phyloP scores from a whole-genome alignment of 2,797 vertebrate genomes.

The Gymnocypris eckloni region DNA sequence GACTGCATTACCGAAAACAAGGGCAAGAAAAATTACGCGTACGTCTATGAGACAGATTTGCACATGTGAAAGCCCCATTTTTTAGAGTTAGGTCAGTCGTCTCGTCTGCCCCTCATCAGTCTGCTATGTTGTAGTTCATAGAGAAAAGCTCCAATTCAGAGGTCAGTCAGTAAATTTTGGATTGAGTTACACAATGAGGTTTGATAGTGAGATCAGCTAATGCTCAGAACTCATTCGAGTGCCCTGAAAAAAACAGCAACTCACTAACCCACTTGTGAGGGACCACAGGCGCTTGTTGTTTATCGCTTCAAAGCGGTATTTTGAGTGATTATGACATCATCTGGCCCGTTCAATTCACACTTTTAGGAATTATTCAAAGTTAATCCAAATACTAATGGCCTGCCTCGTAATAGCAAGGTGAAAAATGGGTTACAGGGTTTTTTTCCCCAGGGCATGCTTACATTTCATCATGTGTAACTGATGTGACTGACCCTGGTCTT shows the following conservation, averaged over 20 bases:
- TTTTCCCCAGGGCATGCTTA: slow-evolving; percentile 6
- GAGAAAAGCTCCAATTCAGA: slow-evolving; percentile 62
- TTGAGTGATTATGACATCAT: slow-evolving; percentile 33
- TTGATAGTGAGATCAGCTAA: slow-evolving; percentile 40
- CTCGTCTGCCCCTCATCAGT: slow-evolving; percentile 25
- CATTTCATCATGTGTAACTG: slow-evolving; percentile 24
- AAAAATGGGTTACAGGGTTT: slow-evolving; percentile 33
- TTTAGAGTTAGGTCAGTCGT: slow-evolving; percentile 4
- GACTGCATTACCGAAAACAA: not conserved
- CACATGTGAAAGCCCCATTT: not conserved
- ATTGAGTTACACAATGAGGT: slow-evolving; percentile 63
- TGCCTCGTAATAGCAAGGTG: slow-evolving; percentile 29
- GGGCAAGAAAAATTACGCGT: not conserved
- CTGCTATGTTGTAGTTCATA: slow-evolving; percentile 21
- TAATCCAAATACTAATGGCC: slow-evolving; percentile 27
- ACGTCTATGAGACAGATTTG: slow-evolving; percentile 20
- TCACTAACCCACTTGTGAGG: slow-evolving; percentile 30
- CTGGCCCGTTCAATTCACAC: not conserved
- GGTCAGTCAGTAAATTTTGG: slow-evolving; percentile 59
- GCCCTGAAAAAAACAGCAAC: slow-evolving; percentile 29
- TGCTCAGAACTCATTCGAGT: not conserved
- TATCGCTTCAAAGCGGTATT: not conserved
- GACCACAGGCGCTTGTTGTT: slow-evolving; percentile 23
- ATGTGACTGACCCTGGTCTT: slow-evolving; percentile 24
- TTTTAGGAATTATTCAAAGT: slow-evolving; percentile 29